Evolutionary conservation across 2,797 vertebrate genomes (phyloP).

Genomic region (Morelia viridis): DNA sequence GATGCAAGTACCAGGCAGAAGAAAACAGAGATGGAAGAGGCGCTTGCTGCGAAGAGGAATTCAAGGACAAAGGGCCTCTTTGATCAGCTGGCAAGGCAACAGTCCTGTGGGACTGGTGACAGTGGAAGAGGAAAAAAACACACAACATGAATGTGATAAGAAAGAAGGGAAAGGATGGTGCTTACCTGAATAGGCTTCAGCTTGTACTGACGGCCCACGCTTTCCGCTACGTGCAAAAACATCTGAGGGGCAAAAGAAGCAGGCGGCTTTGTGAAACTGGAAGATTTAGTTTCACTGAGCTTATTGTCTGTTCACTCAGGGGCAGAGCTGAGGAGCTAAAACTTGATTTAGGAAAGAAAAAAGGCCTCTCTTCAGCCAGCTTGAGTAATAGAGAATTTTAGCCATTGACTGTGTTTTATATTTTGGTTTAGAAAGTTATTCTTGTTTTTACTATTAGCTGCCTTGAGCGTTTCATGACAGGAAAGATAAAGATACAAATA

Average conservation of each 20-base stretch:
- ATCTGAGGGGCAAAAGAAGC: conserved; percentile 17
- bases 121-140: background rate
- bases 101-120: background rate
- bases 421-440: background rate
- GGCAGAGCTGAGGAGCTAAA: background rate
- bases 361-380: no score
- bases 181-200: conserved; percentile 19
- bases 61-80: conserved; percentile 18
- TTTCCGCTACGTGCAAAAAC: conserved; percentile 1
- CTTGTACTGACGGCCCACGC: background rate
- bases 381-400: no score
- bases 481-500: background rate
- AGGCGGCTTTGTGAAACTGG: background rate
- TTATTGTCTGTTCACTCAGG: background rate
- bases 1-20: conserved; percentile 35
- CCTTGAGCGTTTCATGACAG: background rate
- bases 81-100: background rate
- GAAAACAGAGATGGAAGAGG: background rate
- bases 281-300: background rate
- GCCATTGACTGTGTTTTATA: no score
- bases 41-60: background rate
- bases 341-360: background rate
- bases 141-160: background rate
- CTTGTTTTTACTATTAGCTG: background rate
- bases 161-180: background rate